These are phyloP conservation scores for Drosophila macrothrix DNA, from an alignment of 2,888 invertebrate genomes.

Conservation along the genomic window DNA sequence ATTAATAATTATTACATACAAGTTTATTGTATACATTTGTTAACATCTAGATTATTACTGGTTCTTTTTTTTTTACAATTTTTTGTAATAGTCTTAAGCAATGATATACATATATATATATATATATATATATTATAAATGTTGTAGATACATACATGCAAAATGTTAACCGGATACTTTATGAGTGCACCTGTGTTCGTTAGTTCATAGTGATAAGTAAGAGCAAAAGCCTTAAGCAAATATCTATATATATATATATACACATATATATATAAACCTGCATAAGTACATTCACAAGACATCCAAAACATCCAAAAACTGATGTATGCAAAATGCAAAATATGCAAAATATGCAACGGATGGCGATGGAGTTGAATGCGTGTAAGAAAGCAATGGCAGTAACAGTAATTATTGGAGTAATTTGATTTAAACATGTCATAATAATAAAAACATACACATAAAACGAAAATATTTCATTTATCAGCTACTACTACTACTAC, in stretches of 20 bases:
- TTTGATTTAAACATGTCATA: conserved; percentile 54
- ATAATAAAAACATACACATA: conserved; percentile 73
- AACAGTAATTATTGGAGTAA: conserved; percentile 49
- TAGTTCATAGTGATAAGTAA: conserved; percentile 61
- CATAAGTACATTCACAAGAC: conserved; percentile 16
- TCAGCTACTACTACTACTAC: conserved; percentile 9
- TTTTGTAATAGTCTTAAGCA: conserved; percentile 39
- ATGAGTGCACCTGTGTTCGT: conserved; percentile 82
- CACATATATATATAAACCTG: neutral
- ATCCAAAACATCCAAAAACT: conserved; percentile 12
- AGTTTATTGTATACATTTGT: conserved; percentile 43
- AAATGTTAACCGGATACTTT: conserved; percentile 78
- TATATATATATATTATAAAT: conserved; percentile 11
- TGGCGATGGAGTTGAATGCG: conserved; percentile 37
- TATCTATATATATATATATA: neutral
- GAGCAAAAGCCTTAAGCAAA: conserved; percentile 38
- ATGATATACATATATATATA: conserved; percentile 14
- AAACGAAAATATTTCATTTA: conserved; percentile 69
- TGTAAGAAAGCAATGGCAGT: conserved; percentile 46
- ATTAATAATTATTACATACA: conserved; percentile 14
- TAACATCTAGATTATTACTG: conserved; percentile 39
- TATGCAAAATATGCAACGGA: conserved; percentile 10
- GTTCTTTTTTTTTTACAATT: conserved; percentile 26
- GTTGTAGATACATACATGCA: conserved; percentile 55
- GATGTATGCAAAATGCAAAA: conserved; percentile 33